phyloP scores from a whole-genome alignment of 2,113 vertebrate species.

The Diphyllodes magnificus region DNA sequence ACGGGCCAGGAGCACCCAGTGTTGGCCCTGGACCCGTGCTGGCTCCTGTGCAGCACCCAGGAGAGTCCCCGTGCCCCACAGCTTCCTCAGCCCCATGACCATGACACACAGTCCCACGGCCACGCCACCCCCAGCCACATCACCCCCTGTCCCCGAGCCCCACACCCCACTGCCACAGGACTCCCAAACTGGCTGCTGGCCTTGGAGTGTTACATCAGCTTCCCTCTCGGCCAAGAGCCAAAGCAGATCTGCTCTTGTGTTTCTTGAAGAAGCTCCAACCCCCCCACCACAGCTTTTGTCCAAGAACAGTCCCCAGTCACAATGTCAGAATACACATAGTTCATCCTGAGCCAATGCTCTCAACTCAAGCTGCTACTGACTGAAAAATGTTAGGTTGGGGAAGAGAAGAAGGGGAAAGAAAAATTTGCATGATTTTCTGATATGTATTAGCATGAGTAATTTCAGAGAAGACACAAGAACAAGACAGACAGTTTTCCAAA shows the following conservation, averaged over 20 bases:
- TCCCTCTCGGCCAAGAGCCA: background rate
- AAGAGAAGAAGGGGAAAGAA: background rate
- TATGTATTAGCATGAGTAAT: background rate
- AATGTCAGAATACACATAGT: background rate
- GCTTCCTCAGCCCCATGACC: no score
- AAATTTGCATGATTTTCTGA: background rate
- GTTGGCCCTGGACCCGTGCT: accelerated
- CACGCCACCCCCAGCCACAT: background rate
- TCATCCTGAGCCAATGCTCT: background rate
- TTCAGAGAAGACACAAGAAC: background rate
- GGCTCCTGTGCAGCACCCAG: background rate
- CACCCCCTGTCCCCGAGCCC: background rate
- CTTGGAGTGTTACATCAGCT: accelerated
- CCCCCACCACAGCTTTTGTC: background rate
- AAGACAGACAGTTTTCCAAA: background rate
- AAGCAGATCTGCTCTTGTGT: background rate
- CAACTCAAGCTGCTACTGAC: background rate
- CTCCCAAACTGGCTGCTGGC: background rate
- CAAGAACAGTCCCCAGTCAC: background rate
- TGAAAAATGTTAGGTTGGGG: background rate
- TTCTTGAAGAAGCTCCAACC: background rate
- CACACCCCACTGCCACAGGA: accelerated
- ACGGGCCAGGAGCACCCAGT: accelerated
- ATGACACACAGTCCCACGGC: background rate
- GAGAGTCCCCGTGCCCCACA: accelerated